Percentiles rank a stretch among this genome's conserved stretches.
phyloP scores from a whole-genome alignment of 2,888 invertebrate species.

The Lepidocyrtinus sp. region DNA sequence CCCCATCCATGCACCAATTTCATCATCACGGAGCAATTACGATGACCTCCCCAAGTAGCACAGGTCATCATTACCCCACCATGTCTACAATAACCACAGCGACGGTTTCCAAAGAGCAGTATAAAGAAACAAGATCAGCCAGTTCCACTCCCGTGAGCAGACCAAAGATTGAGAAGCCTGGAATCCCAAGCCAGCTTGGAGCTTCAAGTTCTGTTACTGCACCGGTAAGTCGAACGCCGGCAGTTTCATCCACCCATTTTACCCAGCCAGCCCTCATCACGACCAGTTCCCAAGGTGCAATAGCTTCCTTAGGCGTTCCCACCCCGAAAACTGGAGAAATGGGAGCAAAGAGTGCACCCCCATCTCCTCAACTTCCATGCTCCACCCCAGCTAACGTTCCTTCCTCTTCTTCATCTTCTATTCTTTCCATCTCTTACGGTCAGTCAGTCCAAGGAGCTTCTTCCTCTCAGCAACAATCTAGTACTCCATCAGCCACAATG shows the following conservation, averaged over 20 bases:
- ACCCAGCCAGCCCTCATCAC: background rate
- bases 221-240: background rate
- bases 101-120: conserved; percentile 15
- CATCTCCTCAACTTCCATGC: conserved; percentile 39
- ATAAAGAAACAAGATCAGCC: conserved; percentile 29
- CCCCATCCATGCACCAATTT: conserved; percentile 72
- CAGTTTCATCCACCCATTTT: background rate
- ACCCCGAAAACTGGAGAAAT: conserved; percentile 27
- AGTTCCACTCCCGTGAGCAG: conserved; percentile 40
- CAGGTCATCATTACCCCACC: conserved; percentile 26
- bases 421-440: background rate
- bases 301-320: conserved; percentile 17
- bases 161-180: conserved; percentile 41
- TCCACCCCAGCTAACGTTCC: background rate
- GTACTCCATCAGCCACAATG: background rate
- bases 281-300: conserved; percentile 7
- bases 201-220: background rate
- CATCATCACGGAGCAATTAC: conserved; percentile 39
- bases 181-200: too few species aligned
- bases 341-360: conserved; percentile 47
- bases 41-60: conserved; percentile 31
- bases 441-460: background rate
- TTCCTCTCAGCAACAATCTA: background rate
- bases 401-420: background rate
- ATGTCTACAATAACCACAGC: conserved; percentile 4